Evolutionary conservation across 2,888 invertebrate species (phyloP).

Genomic region (Yponomeuta cagnagella): DNA sequence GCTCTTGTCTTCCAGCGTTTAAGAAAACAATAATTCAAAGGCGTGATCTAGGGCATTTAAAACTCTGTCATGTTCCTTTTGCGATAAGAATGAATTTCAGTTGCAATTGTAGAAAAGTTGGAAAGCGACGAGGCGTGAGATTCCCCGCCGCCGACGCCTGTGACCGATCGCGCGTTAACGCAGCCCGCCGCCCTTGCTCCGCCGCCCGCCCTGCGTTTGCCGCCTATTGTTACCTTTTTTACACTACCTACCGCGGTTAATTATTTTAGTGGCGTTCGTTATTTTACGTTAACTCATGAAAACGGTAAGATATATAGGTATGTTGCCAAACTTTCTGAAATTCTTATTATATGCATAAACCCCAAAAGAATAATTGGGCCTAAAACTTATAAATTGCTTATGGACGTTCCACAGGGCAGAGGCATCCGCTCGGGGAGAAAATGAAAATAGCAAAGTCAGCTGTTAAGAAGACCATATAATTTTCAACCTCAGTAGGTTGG

Average conservation of each 20-base stretch:
- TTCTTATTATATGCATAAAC: too few species aligned
- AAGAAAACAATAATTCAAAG: background rate
- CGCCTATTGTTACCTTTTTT: background rate
- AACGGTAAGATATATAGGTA: too few species aligned
- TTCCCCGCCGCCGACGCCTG: constrained; percentile 24
- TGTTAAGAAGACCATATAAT: too few species aligned
- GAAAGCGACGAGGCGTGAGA: constrained; percentile 25
- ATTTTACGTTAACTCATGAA: background rate
- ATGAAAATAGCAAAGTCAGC: too few species aligned
- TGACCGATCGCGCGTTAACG: constrained; percentile 33
- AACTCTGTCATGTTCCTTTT: background rate
- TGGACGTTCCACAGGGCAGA: too few species aligned
- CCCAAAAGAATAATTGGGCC: too few species aligned
- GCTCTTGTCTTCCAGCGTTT: background rate
- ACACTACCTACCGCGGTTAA: background rate
- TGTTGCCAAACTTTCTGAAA: too few species aligned
- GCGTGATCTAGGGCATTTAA: background rate
- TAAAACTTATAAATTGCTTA: too few species aligned
- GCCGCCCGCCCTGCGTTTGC: background rate
- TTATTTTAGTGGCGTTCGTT: background rate
- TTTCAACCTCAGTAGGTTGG: too few species aligned
- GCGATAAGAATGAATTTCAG: constrained; percentile 26
- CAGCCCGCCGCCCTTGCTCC: background rate
- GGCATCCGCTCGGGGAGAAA: too few species aligned
- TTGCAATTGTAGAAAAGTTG: constrained; percentile 32